Base-by-base conservation (phyloP, 2,113 vertebrate species). In the Oceanites oceanicus region DNA sequence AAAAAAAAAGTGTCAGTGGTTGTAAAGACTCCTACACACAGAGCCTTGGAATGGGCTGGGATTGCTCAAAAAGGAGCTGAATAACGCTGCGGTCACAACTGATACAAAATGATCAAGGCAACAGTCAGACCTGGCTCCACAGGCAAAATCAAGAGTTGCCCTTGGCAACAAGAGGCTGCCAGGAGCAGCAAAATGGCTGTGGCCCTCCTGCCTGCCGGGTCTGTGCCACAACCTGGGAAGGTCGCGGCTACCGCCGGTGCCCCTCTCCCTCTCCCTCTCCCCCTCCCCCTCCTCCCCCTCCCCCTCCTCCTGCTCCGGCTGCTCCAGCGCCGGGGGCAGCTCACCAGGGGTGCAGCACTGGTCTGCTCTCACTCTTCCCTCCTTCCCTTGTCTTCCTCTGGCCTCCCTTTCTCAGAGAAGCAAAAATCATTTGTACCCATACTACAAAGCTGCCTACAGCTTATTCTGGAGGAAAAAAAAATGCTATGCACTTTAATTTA, bases 71-170 rank as follows among this genome's bases (percentile, higher is more conserved):
- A 42, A 85, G 22, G 34, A 72, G 44, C 21, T 32, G 42, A 72
- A 20, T 40, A 76, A 56, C 0, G 1, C 14, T 36, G 44, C 0
- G 4, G 38, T 68, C 65, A 38, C 32, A 40, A 40, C 3, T 0
- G 1, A 65, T 2, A 25, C 2, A 40, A 81, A 91, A 63, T 6
- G 25, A 68, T 44, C 44, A 62, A 26, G 0, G 0, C 2, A 56
- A 63, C 29, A 42, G 34, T 15, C 47, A 65, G 40, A 68, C 9
- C 29, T 5, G 1, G 34, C 11, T 67, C 55, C 29, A 66, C 19
- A 12, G 23, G 32, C 45, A 90, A 91, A 74, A 74, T n/a, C 71
- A 90, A 50, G 1, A 9, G 47, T 30, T 85, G n/a, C 18, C 56
- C 45, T 44, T 56, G 58, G 66, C 70, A 85, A 90, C 44, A 63